Base-by-base conservation (phyloP, 2,797 vertebrate genomes). In the Falco columbarius region DNA sequence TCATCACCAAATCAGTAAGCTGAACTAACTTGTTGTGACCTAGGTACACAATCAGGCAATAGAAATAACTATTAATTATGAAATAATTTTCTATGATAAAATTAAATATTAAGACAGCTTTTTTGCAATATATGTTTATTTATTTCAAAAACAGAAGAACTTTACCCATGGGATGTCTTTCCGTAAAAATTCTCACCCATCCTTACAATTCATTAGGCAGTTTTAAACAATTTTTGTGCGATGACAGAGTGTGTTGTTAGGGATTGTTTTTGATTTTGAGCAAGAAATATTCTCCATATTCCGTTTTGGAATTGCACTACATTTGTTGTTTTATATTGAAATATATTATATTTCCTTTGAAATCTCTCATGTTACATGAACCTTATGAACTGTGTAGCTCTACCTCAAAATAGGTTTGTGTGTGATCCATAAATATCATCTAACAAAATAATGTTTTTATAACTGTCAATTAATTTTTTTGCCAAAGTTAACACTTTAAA, bases 401-500 rank as follows among this genome's bases (percentile, higher is more conserved):
- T 96, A 87, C 94, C 86, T 97, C 92, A 92, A 77, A 95, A 97
- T 91, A 94, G 71, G 71, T 95, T 95, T 95, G 67, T 89, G 86
- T 89, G 81, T 54, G 79, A 95, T 91, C 83, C 81, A 87, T 97
- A 95, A 95, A 93, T 97, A 95, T 95, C 86, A 91, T 96, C 93
- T 95, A 97, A 89, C 93, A 95, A 97, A 97, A 95, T 94, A 95
- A 82, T 95, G 89, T 95, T 97, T 95, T 95, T 93, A 96, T 96
- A 96, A 87, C 88, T 94, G 83, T 92, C 94, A 97, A 93, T 96
- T 96, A 95, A 44, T 51, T 93, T 97, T 95, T 97, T 95, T 95
- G 96, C 96, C 97, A 97, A 97, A 96, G 95, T 97, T 97, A 97
- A 95, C 96, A 95, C 96, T 97, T 95, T 95, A 94, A 95, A 94